Evolutionary conservation across 2,888 invertebrate genomes (phyloP).

Genomic region (Diarsia brunnea): DNA sequence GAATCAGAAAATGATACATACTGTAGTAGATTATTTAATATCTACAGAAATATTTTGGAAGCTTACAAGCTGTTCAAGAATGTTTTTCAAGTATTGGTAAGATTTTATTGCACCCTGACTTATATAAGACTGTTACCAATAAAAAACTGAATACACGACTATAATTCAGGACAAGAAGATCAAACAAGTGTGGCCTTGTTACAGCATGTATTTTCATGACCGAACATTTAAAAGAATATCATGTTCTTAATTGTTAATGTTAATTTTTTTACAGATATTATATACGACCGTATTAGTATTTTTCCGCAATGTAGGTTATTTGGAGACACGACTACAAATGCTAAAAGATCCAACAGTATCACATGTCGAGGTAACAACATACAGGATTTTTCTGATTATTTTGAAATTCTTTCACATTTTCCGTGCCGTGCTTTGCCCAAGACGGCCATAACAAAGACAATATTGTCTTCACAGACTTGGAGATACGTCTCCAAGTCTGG

Average conservation of each 20-base stretch:
- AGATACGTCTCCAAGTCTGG: too few species aligned
- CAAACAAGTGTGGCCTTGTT: neutral
- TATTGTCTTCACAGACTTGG: too few species aligned
- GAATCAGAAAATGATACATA: neutral
- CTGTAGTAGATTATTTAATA: constrained; percentile 14
- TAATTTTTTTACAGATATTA: constrained; percentile 10
- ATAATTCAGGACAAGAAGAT: neutral
- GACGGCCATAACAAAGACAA: too few species aligned
- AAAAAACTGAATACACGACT: neutral
- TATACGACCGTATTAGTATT: constrained; percentile 14
- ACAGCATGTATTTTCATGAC: neutral
- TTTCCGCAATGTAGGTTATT: constrained; percentile 16
- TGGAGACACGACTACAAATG: constrained; percentile 22
- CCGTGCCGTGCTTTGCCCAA: too few species aligned
- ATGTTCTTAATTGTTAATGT: neutral
- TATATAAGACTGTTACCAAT: too few species aligned
- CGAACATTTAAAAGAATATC: neutral
- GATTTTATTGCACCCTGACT: neutral
- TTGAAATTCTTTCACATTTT: neutral
- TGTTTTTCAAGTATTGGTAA: constrained; percentile 18
- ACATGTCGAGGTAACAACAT: constrained; percentile 12
- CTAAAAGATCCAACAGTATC: constrained; percentile 13
- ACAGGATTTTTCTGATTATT: neutral
- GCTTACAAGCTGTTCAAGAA: constrained; percentile 32
- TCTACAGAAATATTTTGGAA: constrained; percentile 43